A percentile compares a stretch with the other conserved stretches of the same genome.
phyloP scores from a whole-genome alignment of 1,140 invertebrate genomes.

The Trachymyrmex cornetzi region DNA sequence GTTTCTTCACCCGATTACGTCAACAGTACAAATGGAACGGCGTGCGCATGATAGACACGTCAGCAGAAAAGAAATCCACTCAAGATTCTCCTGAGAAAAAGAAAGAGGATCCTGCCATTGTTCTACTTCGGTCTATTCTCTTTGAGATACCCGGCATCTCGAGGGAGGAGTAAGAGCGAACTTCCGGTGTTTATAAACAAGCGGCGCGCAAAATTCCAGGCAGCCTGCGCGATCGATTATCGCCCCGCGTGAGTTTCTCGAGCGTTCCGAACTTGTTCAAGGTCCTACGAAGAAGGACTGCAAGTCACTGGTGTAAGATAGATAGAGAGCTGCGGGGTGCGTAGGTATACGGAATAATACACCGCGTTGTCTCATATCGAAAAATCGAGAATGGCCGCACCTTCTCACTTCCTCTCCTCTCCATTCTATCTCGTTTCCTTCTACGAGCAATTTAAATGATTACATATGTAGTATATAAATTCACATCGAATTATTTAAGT shows the following conservation, averaged over 20 bases:
- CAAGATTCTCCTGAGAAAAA: not conserved
- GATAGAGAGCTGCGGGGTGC: not conserved
- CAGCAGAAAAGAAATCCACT: not conserved
- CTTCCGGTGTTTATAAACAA: slow-evolving; percentile 54
- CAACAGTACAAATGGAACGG: not conserved
- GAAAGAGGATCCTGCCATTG: not conserved
- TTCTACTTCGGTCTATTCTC: not conserved
- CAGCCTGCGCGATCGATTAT: slow-evolving; percentile 55
- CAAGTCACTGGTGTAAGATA: slow-evolving; percentile 47
- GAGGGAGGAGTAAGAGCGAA: not conserved
- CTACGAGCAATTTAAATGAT: too few relatives aligned
- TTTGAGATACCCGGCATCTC: not conserved
- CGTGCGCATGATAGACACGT: not conserved
- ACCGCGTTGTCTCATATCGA: not conserved
- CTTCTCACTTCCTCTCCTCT: not conserved
- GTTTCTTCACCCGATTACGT: not conserved
- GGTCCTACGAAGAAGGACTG: slow-evolving; percentile 49
- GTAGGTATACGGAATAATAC: not conserved
- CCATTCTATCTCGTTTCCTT: not conserved
- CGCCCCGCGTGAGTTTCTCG: slow-evolving; percentile 53
- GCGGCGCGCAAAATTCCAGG: slow-evolving; percentile 32
- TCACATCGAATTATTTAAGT: too few relatives aligned
- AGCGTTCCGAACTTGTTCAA: slow-evolving; percentile 67
- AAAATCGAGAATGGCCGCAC: not conserved
- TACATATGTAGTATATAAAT: too few relatives aligned